Evolutionary conservation across 2,888 invertebrate genomes (phyloP), one percentile per base, ranked within the genome.

Genomic region (Agrochola lychnidis): DNA sequence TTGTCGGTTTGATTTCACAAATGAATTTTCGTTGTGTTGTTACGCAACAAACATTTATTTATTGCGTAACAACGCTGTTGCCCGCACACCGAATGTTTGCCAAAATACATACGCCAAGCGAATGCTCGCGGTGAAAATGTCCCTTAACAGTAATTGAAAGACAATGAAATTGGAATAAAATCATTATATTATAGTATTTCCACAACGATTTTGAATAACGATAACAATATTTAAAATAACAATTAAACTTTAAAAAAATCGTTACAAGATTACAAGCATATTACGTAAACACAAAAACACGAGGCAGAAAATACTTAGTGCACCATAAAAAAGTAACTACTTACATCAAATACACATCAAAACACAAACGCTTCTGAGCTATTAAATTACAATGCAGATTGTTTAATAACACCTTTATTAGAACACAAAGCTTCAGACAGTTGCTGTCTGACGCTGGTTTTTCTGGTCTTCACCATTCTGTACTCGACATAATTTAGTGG

Each of bases 161-260:
- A 40, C 36, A 68, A n/a, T 4, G 0, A 36, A 40, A 57, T 6
- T 19, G 0, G 1, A 68, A n/a, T n/a, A 56, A n/a, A n/a, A 16
- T 16, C 1, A 16, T 56, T 51, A 36, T 56, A 57, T n/a, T 19
- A 40, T 68, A n/a, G 40, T 40, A 40, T 57, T n/a, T 40, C 2
- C 7, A 19, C 16, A 68, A 57, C 19, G 6, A 68, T 67, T 51
- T 67, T 51, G 16, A 51, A n/a, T 40, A 68, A 36, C 16, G 1
- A 36, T 51, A 53, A n/a, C 16, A 68, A 53, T 56, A 68, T 68
- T 68, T 68, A 16, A 30, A 51, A 4, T 36, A 67, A 53, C 9
- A 36, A 30, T 16, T 14, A 22, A 51, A 22, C 9, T 48, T 12
- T 22, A 14, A 22, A 48, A 5, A 12, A 14, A 14, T 0, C 4